Evolutionary conservation across 2,797 vertebrate genomes (phyloP), one percentile per base, ranked within the genome.

Genomic region (Chelidonichthys spinosus): DNA sequence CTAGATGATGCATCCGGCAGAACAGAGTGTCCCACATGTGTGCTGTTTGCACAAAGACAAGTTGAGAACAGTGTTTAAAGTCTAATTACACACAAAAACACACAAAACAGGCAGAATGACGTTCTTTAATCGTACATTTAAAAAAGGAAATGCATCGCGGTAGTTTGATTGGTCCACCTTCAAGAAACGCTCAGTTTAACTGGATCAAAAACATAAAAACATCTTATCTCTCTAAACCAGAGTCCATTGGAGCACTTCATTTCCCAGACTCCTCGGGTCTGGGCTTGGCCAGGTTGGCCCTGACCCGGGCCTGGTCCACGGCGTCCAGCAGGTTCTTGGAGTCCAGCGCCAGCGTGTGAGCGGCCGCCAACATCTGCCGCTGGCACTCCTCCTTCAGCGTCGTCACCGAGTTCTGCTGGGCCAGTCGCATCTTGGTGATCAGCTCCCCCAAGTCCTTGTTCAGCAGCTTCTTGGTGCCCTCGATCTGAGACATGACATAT

Each of bases 291-390:
- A 96, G 88, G 59, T 96, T 93, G 78, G 93, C 95, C 63, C 92
- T 89, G 77, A 97, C 91, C 52, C 94, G 94, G 55, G 96, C 96
- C 90, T 97, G 97, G 81, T 97, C 97, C 83, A 98, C 96, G 0
- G 96, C 96, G 0, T 97, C 97, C 79, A 97, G 95, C 40, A 97
- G 94, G 90, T 96, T 97, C 87, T 98, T 98, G 88, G 96, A 96
- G 0, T 97, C 96, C 67, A 97, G 94, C 0, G 97, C 97, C 83
- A 98, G 87, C 0, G 95, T 92, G 90, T 98, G 97, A 17, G 96
- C 96, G 0, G 96, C 96, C 0, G 93, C 92, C 82, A 98, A 76
- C 97, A 98, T 97, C 95, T 97, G 96, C 44, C 94, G 87, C 88
- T 93, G 96, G 79, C 96, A 98, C 56, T 97, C 96, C n/a, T 95